Evolutionary conservation across 1,140 invertebrate species (phyloP), one percentile per base, ranked within the genome.

Genomic region (Eumeta japonica): DNA sequence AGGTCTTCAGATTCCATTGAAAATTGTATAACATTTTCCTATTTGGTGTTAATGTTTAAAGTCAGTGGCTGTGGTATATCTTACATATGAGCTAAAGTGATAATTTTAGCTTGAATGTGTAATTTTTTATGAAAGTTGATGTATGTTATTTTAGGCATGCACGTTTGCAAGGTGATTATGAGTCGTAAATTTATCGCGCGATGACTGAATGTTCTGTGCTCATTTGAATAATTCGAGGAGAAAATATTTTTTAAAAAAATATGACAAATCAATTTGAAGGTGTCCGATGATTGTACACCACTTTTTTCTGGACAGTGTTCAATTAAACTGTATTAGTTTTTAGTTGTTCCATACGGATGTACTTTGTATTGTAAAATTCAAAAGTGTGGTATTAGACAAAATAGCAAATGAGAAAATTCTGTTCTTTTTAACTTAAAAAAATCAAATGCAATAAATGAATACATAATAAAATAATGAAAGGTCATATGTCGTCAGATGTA

Each of bases 41-140:
- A 71, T 71, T 74, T 63, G 70, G 70, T 74, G 70, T 74, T 74
- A 65, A n/a, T 70, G 66, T 63, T 71, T 74, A 73, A 65, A 71
- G 65, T 66, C 63, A 60, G 66, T 74, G 70, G 70, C 70, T 74
- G 70, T 74, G 70, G 70, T 74, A 71, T 74, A 55, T 70, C n/a
- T 70, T 64, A 71, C 65, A 70, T 60, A 52, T 66, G 61, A 73
- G 43, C 52, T 52, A 51, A 46, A 52, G 52, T 55, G 56, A 47
- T 52, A 53, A 15, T 30, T 17, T 28, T 33, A 39, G 18, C 52
- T 46, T 61, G 66, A 62, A 67, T 62, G 62, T 35, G 48, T 40
- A 47, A 43, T 33, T n/a, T n/a, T 30, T 59, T 44, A 55, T 71
- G 63, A 48, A 48, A 71, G 70, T 37, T 34, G 66, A 71, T 5